Percentiles rank a stretch among this genome's conserved stretches.
These are phyloP conservation scores for Lamellibrachia luymesi DNA, from an alignment of 1,140 invertebrate genomes.

Conservation along the genomic window DNA sequence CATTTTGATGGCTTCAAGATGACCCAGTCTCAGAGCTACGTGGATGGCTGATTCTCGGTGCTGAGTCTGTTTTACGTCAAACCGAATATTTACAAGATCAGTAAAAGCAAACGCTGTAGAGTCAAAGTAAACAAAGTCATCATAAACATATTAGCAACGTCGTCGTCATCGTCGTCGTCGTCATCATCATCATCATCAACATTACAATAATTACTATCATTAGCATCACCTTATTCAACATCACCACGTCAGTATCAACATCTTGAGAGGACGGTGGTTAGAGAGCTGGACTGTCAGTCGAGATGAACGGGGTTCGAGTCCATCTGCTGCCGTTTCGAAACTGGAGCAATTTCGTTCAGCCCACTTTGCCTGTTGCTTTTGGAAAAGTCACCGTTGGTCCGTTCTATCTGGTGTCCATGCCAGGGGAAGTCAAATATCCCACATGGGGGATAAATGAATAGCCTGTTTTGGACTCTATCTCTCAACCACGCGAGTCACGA, in stretches of 20 bases:
- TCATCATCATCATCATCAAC: not conserved
- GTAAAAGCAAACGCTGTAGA: not conserved
- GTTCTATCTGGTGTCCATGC: no score
- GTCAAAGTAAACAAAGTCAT: not conserved
- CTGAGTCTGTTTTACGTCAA: slow-evolving; percentile 18
- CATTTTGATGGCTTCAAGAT: slow-evolving; percentile 27
- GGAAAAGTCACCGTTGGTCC: no score
- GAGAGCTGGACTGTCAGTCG: no score
- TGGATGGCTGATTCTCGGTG: slow-evolving; percentile 26
- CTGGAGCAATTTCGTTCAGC: no score
- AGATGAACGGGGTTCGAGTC: no score
- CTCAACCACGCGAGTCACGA: no score
- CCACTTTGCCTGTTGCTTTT: no score
- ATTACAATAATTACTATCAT: not conserved
- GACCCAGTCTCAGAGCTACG: slow-evolving; percentile 26
- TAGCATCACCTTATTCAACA: not conserved
- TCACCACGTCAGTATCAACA: no score
- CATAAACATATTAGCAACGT: not conserved
- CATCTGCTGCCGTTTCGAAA: no score
- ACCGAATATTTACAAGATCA: not conserved
- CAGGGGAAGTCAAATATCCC: no score
- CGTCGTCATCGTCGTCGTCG: not conserved
- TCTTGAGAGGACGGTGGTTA: not conserved
- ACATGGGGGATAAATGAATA: no score
- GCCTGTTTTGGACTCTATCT: no score